Base-by-base conservation (phyloP, 64 coral and sea anemone species). In the Dendronephthya gigantea region DNA sequence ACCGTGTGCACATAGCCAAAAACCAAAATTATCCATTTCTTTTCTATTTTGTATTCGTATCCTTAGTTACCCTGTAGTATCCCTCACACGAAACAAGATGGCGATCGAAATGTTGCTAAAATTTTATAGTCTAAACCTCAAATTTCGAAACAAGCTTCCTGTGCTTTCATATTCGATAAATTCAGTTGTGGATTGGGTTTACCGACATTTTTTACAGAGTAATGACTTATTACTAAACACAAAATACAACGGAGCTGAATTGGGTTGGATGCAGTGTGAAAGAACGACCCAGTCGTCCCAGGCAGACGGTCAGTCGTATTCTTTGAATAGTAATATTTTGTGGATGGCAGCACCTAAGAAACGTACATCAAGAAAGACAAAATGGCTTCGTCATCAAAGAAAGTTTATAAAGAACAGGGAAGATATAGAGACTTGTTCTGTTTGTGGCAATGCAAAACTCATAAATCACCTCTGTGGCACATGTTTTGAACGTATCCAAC, bases 301-400 rank as follows among this genome's bases (percentile, higher is more conserved):
- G 6, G 35, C 7, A 35, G 33, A 47, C 0, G 37, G 56, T 68
- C 25, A 83, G 86, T 51, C 50, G 0, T 29, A 38, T 12, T 49
- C 25, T 55, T 14, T 23, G 31, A 55, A 89, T n/a, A 82, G 89
- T 6, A 84, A 87, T 17, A 85, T 91, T 79, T 50, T 98, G 39
- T 87, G 89, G 36, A 98, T 98, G 94, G 92, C 94, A 15, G 94
- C 93, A 65, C 95, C 95, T 0, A 98, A 98, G 51, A 93, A 89
- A 49, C 93, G 88, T 49, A 98, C 95, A 17, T 91, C 95, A 23
- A 86, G 89, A 27, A 89, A 87, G 16, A 98, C 93, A 48, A 93
- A 91, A 45, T 93, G 91, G 82, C 82, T 98, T 38, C 90, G 95
- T 91, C 84, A 93, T 79, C 92, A 90, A 12, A 92, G 93, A 59